Percentiles rank a stretch among this genome's conserved stretches.
These are phyloP conservation scores for Galerucella nymphaeae DNA, from an alignment of 2,888 invertebrate genomes.

Conservation along the genomic window DNA sequence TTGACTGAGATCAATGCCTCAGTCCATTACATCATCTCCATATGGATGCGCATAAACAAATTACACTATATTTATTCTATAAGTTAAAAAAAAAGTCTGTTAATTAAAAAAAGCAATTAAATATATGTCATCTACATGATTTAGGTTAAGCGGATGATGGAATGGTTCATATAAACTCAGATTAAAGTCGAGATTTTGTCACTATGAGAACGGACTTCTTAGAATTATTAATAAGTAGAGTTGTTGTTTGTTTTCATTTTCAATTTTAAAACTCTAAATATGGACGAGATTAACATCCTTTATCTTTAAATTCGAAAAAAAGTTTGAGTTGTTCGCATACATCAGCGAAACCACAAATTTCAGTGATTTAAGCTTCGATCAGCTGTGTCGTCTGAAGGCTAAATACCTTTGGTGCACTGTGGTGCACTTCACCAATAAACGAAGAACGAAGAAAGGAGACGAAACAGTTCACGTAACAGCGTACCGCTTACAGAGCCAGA, in stretches of 20 bases:
- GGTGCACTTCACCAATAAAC: conserved; percentile 20
- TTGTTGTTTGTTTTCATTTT: not conserved
- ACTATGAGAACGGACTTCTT: not conserved
- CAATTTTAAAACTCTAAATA: too few relatives aligned
- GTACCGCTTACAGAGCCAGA: conserved; percentile 28
- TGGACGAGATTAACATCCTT: too few relatives aligned
- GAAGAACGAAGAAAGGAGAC: conserved; percentile 28
- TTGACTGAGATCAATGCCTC: not conserved
- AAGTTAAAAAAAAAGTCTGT: not conserved
- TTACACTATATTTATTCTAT: conserved; percentile 10
- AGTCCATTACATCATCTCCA: conserved; percentile 37
- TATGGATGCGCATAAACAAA: conserved; percentile 31
- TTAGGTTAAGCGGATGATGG: conserved; percentile 1
- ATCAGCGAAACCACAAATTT: conserved; percentile 8
- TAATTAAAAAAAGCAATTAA: conserved; percentile 5
- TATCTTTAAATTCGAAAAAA: too few relatives aligned
- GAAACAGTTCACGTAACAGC: conserved; percentile 49
- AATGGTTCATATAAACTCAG: conserved; percentile 3
- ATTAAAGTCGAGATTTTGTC: not conserved
- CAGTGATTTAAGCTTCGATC: conserved; percentile 8
- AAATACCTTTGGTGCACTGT: conserved; percentile 30
- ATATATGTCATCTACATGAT: conserved; percentile 2
- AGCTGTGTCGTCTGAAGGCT: conserved; percentile 35
- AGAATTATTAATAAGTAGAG: not conserved
- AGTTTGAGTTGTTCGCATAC: not conserved